These are phyloP conservation scores for Caenorhabditis becei DNA, from an alignment of 2,888 invertebrate genomes.

Conservation along the genomic window DNA sequence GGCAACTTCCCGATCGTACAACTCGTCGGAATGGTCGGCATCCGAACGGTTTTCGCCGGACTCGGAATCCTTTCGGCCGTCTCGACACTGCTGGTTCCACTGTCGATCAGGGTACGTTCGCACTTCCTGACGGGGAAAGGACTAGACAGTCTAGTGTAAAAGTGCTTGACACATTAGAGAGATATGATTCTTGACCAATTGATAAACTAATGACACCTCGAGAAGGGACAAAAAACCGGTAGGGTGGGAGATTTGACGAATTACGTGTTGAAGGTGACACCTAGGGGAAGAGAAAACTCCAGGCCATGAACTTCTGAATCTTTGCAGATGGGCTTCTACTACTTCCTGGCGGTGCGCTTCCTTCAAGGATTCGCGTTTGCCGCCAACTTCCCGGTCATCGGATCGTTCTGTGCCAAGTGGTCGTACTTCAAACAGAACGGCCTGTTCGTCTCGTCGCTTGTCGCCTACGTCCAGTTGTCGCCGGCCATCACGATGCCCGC, in stretches of 20 bases:
- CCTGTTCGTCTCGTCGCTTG: constrained; percentile 79
- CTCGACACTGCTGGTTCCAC: constrained; percentile 75
- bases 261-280: constrained; percentile 12
- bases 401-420: constrained; percentile 80
- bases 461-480: constrained; percentile 79
- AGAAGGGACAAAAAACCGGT: no score
- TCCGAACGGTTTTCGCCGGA: constrained; percentile 77
- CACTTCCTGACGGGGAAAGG: neutral
- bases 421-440: constrained; percentile 81
- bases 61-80: constrained; percentile 77
- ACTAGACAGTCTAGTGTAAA: neutral
- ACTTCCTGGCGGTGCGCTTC: constrained; percentile 73
- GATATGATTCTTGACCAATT: neutral
- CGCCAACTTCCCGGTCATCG: constrained; percentile 81
- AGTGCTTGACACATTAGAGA: no score
- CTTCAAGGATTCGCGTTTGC: constrained; percentile 80
- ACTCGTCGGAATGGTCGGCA: constrained; percentile 78
- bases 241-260: constrained; percentile 7
- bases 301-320: constrained; percentile 1
- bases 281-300: neutral
- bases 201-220: neutral
- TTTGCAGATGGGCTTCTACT: constrained; percentile 77
- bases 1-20: constrained; percentile 79
- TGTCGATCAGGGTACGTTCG: constrained; percentile 73
- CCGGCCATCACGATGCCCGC: constrained; percentile 79